phyloP scores from a whole-genome alignment of 2,888 invertebrate species.

The Atethmia centrago region DNA sequence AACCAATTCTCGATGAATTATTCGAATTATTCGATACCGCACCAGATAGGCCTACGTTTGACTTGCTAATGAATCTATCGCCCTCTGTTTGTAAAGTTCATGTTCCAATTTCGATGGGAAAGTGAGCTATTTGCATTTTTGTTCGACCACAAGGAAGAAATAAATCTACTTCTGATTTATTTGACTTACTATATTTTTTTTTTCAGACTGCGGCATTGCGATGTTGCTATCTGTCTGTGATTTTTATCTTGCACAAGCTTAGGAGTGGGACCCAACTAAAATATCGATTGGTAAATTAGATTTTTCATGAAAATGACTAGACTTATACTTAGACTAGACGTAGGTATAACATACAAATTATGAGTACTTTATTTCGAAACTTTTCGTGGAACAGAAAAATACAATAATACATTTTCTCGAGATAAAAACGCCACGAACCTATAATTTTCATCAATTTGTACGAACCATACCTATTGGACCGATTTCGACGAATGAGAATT shows the following conservation, averaged over 20 bases:
- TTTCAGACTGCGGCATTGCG: too few relatives aligned
- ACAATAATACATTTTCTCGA: too few relatives aligned
- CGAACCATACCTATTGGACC: not conserved
- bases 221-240: not conserved
- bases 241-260: not conserved
- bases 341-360: too few relatives aligned
- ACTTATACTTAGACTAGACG: too few relatives aligned
- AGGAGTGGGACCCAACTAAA: too few relatives aligned
- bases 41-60: slow-evolving; percentile 56
- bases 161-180: not conserved
- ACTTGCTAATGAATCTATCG: slow-evolving; percentile 71
- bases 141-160: slow-evolving; percentile 6
- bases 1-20: slow-evolving; percentile 65
- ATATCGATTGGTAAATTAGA: too few relatives aligned
- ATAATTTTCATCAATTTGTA: too few relatives aligned
- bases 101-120: slow-evolving; percentile 51
- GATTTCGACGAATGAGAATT: not conserved
- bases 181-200: not conserved
- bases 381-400: too few relatives aligned
- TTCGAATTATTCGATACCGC: slow-evolving; percentile 61
- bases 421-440: too few relatives aligned
- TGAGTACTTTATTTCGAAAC: too few relatives aligned
- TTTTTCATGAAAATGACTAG: too few relatives aligned
- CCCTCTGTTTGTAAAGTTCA: slow-evolving; percentile 59
- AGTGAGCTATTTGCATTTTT: slow-evolving; percentile 50